A percentile compares a stretch with the other conserved stretches of the same genome.
Evolutionary conservation across 1,140 invertebrate species (phyloP).

Genomic region (Trichomalopsis sarcophagae): DNA sequence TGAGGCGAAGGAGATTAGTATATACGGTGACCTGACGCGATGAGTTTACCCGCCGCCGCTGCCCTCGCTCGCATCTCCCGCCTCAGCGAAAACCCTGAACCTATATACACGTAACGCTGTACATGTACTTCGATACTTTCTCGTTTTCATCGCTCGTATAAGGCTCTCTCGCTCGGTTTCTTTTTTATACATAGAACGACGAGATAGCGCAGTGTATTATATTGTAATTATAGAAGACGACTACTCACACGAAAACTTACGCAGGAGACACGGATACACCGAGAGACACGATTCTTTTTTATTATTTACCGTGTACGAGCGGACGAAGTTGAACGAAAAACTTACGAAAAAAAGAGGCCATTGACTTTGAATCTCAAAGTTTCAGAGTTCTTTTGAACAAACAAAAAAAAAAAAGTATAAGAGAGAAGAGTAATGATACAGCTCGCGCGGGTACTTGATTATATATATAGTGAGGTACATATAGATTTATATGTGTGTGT

Average conservation of each 20-base stretch:
- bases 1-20: slow-evolving; percentile 11
- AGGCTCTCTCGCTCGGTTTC: neutral
- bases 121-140: slow-evolving; percentile 42
- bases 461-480: slow-evolving; percentile 34
- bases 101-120: slow-evolving; percentile 19
- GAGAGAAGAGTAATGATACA: slow-evolving; percentile 17
- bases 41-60: slow-evolving; percentile 5
- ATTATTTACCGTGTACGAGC: neutral
- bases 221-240: slow-evolving; percentile 50
- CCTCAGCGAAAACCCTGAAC: slow-evolving; percentile 5
- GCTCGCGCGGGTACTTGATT: slow-evolving; percentile 26
- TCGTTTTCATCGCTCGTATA: slow-evolving; percentile 14
- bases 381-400: slow-evolving; percentile 42
- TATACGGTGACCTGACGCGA: slow-evolving; percentile 33
- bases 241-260: slow-evolving; percentile 16
- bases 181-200: neutral
- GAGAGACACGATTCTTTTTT: neutral
- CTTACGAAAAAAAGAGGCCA: slow-evolving; percentile 32
- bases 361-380: slow-evolving; percentile 47
- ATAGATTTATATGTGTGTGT: slow-evolving; percentile 35
- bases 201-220: slow-evolving; percentile 37
- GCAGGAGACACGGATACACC: neutral
- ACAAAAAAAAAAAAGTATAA: neutral
- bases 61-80: slow-evolving; percentile 10
- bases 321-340: slow-evolving; percentile 1